These are phyloP conservation scores for Xenentodon cancila DNA, from an alignment of 2,797 vertebrate genomes.

Conservation along the genomic window DNA sequence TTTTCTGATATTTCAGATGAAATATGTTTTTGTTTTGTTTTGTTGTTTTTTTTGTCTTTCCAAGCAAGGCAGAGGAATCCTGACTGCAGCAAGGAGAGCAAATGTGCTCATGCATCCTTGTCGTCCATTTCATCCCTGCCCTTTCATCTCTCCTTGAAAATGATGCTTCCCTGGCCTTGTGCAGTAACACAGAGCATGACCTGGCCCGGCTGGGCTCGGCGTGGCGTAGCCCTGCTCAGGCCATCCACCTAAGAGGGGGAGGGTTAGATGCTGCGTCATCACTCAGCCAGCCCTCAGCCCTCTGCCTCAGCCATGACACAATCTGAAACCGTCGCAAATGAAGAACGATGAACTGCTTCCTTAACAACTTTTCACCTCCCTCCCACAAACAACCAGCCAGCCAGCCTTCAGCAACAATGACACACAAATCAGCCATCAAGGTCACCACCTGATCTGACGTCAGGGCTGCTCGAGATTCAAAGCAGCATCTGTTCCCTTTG, in stretches of 20 bases:
- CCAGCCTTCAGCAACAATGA: conserved; percentile 56
- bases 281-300: conserved; percentile 12
- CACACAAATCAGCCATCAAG: conserved; percentile 64
- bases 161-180: conserved; percentile 23
- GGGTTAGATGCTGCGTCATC: conserved; percentile 52
- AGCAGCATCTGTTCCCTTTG: conserved; percentile 51
- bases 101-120: conserved; percentile 58
- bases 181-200: conserved; percentile 10
- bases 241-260: not conserved
- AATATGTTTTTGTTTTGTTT: no score
- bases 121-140: conserved; percentile 49
- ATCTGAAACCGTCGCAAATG: conserved; percentile 31
- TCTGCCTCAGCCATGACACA: conserved; percentile 26
- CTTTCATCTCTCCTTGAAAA: conserved; percentile 44
- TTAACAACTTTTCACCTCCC: not conserved
- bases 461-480: conserved; percentile 40
- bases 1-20: not conserved
- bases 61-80: not conserved
- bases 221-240: conserved; percentile 6
- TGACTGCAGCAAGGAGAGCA: conserved; percentile 41
- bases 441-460: conserved; percentile 75
- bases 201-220: conserved; percentile 15
- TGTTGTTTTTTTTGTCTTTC: no score
- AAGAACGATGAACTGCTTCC: conserved; percentile 14
- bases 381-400: conserved; percentile 6